Conservation (phyloP, 2,113 vertebrate species). For the Limnothrissa miodon region DNA sequence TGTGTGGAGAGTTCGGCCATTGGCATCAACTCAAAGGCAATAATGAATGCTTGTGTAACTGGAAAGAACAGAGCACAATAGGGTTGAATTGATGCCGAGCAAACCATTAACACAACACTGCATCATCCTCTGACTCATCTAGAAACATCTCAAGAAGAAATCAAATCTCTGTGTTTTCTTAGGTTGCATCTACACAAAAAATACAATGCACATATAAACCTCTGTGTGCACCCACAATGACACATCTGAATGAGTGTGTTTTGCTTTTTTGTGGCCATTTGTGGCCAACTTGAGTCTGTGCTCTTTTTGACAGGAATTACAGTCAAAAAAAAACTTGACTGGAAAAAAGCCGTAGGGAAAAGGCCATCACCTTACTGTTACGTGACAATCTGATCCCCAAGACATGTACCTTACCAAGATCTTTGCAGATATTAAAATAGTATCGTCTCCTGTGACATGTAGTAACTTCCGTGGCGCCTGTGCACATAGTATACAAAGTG, state of each 20-base stretch:
- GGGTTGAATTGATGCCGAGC: slow-evolving; percentile 35
- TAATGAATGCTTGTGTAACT: slow-evolving; percentile 54
- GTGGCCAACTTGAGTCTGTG: too few species aligned
- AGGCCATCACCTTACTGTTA: neutral
- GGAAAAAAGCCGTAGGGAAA: neutral
- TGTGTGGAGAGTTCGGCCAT: slow-evolving; percentile 36
- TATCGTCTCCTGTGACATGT: neutral
- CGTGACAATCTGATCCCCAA: neutral
- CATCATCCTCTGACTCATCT: slow-evolving; percentile 27
- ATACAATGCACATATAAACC: neutral
- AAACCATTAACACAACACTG: slow-evolving; percentile 26
- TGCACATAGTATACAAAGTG: neutral
- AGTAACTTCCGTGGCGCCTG: neutral
- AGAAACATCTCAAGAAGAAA: neutral
- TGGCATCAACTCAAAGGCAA: slow-evolving; percentile 39
- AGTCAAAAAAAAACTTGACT: neutral
- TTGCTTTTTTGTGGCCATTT: too few species aligned
- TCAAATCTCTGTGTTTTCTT: neutral
- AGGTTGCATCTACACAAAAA: neutral
- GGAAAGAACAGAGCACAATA: slow-evolving; percentile 23
- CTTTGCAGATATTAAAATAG: neutral
- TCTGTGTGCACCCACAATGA: too few species aligned
- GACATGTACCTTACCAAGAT: neutral
- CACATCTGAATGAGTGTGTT: too few species aligned
- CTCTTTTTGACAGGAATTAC: neutral